Conservation (phyloP, 1,140 invertebrate species). For the Trypoxylus dichotomus region DNA sequence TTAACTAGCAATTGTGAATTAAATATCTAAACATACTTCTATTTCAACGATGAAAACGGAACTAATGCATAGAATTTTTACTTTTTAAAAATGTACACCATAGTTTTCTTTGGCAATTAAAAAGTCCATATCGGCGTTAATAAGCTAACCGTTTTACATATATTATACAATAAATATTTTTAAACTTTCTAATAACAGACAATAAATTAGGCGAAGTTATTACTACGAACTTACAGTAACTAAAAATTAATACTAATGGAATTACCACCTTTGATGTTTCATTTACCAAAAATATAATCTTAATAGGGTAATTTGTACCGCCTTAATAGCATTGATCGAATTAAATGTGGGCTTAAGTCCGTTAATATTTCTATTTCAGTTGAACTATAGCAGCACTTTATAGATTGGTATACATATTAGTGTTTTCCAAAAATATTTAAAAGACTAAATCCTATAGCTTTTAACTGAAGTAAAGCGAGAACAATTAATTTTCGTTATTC, state of each 20-base stretch:
- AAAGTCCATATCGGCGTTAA: neutral
- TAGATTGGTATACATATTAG: no score
- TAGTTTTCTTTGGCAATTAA: neutral
- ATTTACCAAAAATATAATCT: slow-evolving; percentile 8
- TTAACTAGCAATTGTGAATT: neutral
- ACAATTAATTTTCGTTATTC: no score
- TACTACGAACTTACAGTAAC: neutral
- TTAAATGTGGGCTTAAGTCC: no score
- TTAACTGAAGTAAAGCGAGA: no score
- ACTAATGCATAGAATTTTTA: neutral
- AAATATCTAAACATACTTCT: neutral
- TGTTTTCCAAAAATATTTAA: no score
- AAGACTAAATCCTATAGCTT: no score
- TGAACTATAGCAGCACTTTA: no score
- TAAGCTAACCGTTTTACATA: neutral
- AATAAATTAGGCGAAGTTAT: slow-evolving; percentile 3
- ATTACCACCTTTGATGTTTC: slow-evolving; percentile 9
- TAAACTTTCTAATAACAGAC: slow-evolving; percentile 2
- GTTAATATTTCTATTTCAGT: no score
- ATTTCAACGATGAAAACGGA: neutral
- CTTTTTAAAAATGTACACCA: neutral
- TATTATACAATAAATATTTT: slow-evolving; percentile 21
- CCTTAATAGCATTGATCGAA: no score
- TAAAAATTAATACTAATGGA: slow-evolving; percentile 17
- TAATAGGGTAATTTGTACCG: neutral